Evolutionary conservation across 2,113 vertebrate genomes (phyloP), one percentile per base, ranked within the genome.

Genomic region (Brienomyrus longianalis): DNA sequence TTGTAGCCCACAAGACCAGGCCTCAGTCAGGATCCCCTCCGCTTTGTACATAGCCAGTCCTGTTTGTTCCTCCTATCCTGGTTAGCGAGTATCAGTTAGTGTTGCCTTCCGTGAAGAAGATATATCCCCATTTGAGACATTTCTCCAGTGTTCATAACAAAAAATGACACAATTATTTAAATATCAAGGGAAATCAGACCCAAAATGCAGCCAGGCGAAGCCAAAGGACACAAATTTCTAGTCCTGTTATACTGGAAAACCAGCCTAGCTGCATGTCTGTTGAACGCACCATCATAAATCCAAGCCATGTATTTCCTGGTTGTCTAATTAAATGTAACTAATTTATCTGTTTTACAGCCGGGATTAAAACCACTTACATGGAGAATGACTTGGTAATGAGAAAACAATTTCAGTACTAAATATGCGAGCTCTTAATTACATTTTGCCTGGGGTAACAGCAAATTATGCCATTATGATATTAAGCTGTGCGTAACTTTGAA

Each of bases 1-100:
- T 39, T 39, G 87, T 66, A 83, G 87, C 35, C 52, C 50, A 80
- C 0, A 80, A 83, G 23, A 15, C 50, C 77, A 83, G 74, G 74
- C 88, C n/a, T 74, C n/a, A n/a, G 89, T 90, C 91, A 92, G 51
- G 51, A 92, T 90, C 84, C 70, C 88, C 86, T 92, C 92, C 52
- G 91, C 92, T 91, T 93, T 97, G 97, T 97, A 97, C 93, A 97
- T 97, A 96, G 92, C 93, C 93, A 91, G 92, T 92, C 91, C 92
- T 93, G 92, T 95, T 92, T 85, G 35, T 92, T 92, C 90, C 92
- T 93, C 92, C 91, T 88, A 90, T 93, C 93, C 92, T 94, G 92
- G 90, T 91, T 90, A 70, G 92, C 90, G 92, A 95, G 92, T 92
- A 94, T 90, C 92, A 95, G 95, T 96, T 96, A 95, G 95, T 94